Percentiles rank a stretch among this genome's conserved stretches.
Conservation (phyloP, 2,888 invertebrate genomes). For the Ophion ventricosus region DNA sequence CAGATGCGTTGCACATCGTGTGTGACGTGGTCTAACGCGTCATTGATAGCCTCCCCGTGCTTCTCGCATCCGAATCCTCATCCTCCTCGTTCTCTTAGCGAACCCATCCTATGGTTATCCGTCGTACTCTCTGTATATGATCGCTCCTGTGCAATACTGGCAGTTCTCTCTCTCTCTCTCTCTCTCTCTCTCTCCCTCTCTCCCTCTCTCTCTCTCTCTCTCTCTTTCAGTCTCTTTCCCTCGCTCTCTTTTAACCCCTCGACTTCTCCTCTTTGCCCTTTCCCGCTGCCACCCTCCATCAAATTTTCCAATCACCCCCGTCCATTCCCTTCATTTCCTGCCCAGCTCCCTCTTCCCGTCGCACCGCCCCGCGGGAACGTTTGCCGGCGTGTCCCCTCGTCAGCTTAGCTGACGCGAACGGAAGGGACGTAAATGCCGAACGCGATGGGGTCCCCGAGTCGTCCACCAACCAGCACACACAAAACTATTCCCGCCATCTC, state of each 20-base stretch:
- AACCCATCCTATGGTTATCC: conserved; percentile 47
- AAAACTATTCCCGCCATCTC: conserved; percentile 66
- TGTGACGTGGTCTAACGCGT: conserved; percentile 77
- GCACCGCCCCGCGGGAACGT: conserved; percentile 67
- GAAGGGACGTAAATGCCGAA: conserved; percentile 77
- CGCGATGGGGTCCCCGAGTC: conserved; percentile 71
- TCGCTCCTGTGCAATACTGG: conserved; percentile 32
- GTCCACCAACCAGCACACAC: conserved; percentile 77
- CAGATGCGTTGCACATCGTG: conserved; percentile 78
- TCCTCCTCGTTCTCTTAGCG: conserved; percentile 59
- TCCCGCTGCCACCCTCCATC: conserved; percentile 78
- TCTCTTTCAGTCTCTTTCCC: conserved; percentile 28
- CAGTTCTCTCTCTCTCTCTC: conserved; percentile 30
- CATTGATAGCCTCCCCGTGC: conserved; percentile 75
- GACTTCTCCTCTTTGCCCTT: conserved; percentile 44
- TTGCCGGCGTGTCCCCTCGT: conserved; percentile 49
- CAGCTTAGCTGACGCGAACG: conserved; percentile 72
- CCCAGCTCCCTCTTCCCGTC: conserved; percentile 61
- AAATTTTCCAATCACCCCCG: conserved; percentile 82
- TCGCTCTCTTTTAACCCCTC: conserved; percentile 35
- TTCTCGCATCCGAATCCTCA: conserved; percentile 47
- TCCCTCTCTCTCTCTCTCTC: conserved; percentile 20
- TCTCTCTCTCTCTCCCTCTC: conserved; percentile 25
- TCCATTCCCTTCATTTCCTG: conserved; percentile 78
- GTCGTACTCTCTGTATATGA: conserved; percentile 32